Conservation (phyloP, 2,888 invertebrate genomes). For the Tanytarsus gracilentus region DNA sequence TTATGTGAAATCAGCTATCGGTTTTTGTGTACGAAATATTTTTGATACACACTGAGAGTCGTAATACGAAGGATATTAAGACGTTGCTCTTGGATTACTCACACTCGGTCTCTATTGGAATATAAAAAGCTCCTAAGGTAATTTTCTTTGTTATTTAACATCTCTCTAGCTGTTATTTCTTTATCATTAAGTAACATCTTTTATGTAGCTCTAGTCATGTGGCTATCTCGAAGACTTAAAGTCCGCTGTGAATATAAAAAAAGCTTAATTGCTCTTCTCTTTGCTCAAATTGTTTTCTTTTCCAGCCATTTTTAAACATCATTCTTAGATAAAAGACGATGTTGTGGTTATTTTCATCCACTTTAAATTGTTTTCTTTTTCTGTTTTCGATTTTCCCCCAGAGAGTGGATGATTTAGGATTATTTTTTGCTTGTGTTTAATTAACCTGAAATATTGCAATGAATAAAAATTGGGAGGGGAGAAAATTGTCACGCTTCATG, state of each 20-base stretch:
- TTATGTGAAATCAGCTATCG: too few relatives aligned
- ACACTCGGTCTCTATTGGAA: too few relatives aligned
- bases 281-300: constrained; percentile 2
- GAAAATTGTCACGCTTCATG: not conserved
- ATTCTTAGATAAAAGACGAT: not conserved
- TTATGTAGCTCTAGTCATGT: too few relatives aligned
- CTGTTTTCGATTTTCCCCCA: not conserved
- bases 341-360: not conserved
- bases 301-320: too few relatives aligned
- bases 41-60: too few relatives aligned
- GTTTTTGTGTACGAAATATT: too few relatives aligned
- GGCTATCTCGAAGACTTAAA: not conserved
- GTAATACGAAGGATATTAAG: too few relatives aligned
- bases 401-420: not conserved
- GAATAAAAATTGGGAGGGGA: not conserved
- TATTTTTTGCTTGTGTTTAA: not conserved
- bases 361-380: not conserved
- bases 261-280: not conserved
- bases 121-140: too few relatives aligned
- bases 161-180: too few relatives aligned
- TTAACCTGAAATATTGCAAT: constrained; percentile 1
- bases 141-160: too few relatives aligned
- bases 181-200: too few relatives aligned
- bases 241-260: not conserved
- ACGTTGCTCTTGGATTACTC: too few relatives aligned